Evolutionary conservation across 92 coral and sea anemone species (phyloP).

Genomic region (Zoanthus solanderi): DNA sequence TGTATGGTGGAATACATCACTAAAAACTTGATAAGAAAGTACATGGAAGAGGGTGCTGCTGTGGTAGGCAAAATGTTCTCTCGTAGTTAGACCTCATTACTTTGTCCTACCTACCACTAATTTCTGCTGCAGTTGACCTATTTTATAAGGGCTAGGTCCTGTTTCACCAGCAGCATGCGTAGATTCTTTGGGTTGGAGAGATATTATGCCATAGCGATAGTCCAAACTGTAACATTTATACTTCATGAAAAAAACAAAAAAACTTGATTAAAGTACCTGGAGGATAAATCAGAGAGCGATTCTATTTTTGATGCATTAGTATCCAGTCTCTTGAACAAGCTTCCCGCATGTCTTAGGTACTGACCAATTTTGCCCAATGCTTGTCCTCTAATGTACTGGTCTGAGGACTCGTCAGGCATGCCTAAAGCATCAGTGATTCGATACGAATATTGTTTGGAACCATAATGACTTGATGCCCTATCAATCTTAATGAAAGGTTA

Average conservation of each 20-base stretch:
- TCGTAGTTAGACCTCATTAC: slow-evolving; percentile 73
- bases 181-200: slow-evolving; percentile 71
- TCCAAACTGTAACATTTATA: slow-evolving; percentile 43
- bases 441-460: slow-evolving; percentile 59
- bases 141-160: slow-evolving; percentile 54
- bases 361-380: slow-evolving; percentile 62
- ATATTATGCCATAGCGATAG: slow-evolving; percentile 67
- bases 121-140: slow-evolving; percentile 26
- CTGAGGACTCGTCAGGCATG: slow-evolving; percentile 47
- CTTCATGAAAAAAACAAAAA: slow-evolving; percentile 38
- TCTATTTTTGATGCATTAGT: slow-evolving; percentile 40
- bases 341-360: slow-evolving; percentile 68
- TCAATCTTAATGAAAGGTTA: slow-evolving; percentile 64
- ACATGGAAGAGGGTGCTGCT: not conserved
- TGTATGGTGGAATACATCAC: not conserved
- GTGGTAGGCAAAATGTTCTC: slow-evolving; percentile 62
- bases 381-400: slow-evolving; percentile 36
- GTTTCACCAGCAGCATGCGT: slow-evolving; percentile 75
- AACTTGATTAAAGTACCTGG: slow-evolving; percentile 52
- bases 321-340: slow-evolving; percentile 61
- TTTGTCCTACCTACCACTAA: slow-evolving; percentile 68
- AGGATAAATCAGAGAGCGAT: slow-evolving; percentile 47
- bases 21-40: not conserved
- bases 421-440: slow-evolving; percentile 51
- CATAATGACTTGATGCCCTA: slow-evolving; percentile 71